phyloP scores from a whole-genome alignment of 1,140 invertebrate species.

The Propsilocerus akamusi region DNA sequence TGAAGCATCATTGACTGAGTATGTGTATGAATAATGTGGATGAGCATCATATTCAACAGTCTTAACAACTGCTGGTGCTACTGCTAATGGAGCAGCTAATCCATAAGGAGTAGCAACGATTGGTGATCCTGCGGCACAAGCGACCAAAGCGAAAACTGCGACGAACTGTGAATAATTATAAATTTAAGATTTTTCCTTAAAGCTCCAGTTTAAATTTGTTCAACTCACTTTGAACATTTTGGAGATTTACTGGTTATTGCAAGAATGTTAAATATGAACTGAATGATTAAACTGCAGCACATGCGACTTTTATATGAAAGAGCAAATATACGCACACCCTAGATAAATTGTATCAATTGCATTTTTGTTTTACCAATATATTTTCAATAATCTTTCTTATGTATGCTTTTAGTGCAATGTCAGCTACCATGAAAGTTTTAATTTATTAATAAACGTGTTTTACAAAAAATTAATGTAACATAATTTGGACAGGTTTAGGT shows the following conservation, averaged over 20 bases:
- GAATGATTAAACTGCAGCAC: too few species aligned
- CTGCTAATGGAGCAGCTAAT: slow-evolving; percentile 9
- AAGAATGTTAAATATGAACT: not conserved
- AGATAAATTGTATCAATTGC: too few species aligned
- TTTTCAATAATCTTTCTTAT: too few species aligned
- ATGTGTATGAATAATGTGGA: slow-evolving; percentile 30
- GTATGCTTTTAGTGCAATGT: too few species aligned
- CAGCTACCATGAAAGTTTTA: too few species aligned
- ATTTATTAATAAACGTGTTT: too few species aligned
- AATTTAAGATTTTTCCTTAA: slow-evolving; percentile 4
- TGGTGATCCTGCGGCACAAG: slow-evolving; percentile 15
- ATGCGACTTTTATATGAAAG: too few species aligned
- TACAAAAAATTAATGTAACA: too few species aligned
- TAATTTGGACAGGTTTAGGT: too few species aligned
- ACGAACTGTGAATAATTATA: not conserved
- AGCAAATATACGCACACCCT: too few species aligned
- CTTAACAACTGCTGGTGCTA: slow-evolving; percentile 23
- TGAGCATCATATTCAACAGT: slow-evolving; percentile 31
- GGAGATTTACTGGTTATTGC: slow-evolving; percentile 18
- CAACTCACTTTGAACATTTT: slow-evolving; percentile 16
- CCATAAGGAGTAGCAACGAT: slow-evolving; percentile 11
- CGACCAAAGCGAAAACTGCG: slow-evolving; percentile 5
- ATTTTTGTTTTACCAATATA: too few species aligned
- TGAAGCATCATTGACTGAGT: slow-evolving; percentile 28
- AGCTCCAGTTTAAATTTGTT: not conserved